Base-by-base conservation (phyloP, 2,888 invertebrate species). In the Drosophila stalkeri region DNA sequence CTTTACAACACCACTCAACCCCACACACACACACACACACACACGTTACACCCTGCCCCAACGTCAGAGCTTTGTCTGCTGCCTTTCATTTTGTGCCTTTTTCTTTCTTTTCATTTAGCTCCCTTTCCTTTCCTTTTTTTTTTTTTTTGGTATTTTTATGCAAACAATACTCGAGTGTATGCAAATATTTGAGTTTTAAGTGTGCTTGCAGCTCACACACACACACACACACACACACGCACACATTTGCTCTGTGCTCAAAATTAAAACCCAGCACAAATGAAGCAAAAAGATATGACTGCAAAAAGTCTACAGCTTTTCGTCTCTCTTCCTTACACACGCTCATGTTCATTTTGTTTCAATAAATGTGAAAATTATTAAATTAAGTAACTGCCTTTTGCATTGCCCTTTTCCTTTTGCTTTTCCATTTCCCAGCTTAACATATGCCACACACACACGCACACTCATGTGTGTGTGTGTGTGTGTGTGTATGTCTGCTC, bases 111-210 rank as follows among this genome's bases (percentile, higher is more conserved):
- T 68, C 64, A 65, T 67, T 60, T 33, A 11, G 5, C 49, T 64
- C 52, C 61, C 47, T 55, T 69, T 49, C 44, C 41, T 64, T 39
- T 39, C 7, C 2, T 33, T 9, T 68, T 71, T 56, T 55, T 43
- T 63, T 63, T 62, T 69, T 51, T 78, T 82, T 80, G 89, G 89
- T 85, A 83, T 90, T 90, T 87, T 86, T 79, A 82, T 82, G 88
- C 90, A 86, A 90, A 90, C 90, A 90, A 90, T 86, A 75, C 89
- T 90, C 91, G 90, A 90, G 91, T 90, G 84, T 90, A 90, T 86
- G 90, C 90, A 91, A 90, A 90, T 90, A 90, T 90, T 90, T 90
- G 90, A 91, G 91, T 87, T 91, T 90, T 82, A 89, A 91, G 91
- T 90, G 86, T 90, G 88, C 86, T 86, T 90, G 86, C 81, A 71